Evolutionary conservation across 2,888 invertebrate species (phyloP).

Genomic region (Piscicola geometra): DNA sequence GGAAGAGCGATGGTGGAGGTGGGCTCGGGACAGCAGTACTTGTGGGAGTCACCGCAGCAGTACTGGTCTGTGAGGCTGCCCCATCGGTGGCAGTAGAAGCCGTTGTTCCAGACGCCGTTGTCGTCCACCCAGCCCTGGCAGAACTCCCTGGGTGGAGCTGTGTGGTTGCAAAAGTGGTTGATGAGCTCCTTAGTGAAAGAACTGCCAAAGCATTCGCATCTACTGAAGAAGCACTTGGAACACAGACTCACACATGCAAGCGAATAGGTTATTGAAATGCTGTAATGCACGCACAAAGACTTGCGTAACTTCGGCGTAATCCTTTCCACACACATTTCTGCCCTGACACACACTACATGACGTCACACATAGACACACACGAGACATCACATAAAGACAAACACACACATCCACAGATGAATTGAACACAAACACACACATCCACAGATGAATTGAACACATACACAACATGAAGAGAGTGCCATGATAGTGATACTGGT

Average conservation of each 20-base stretch:
- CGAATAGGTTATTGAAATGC: no score
- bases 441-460: not conserved
- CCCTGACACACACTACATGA: not conserved
- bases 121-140: slow-evolving; percentile 44
- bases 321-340: no score
- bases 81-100: slow-evolving; percentile 45
- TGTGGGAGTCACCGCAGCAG: slow-evolving; percentile 39
- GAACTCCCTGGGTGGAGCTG: slow-evolving; percentile 35
- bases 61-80: slow-evolving; percentile 40
- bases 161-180: no score
- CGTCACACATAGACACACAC: not conserved
- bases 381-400: not conserved
- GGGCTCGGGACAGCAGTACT: slow-evolving; percentile 43
- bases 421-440: not conserved
- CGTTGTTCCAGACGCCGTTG: slow-evolving; percentile 45
- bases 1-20: slow-evolving; percentile 6
- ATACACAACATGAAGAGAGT: not conserved
- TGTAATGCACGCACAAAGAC: no score
- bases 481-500: not conserved
- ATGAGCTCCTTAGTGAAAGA: no score
- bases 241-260: no score
- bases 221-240: no score
- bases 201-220: no score
- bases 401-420: not conserved
- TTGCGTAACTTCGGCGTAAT: no score